Evolutionary conservation across 2,888 invertebrate species (phyloP).

Genomic region (Standfussiana lucernea): DNA sequence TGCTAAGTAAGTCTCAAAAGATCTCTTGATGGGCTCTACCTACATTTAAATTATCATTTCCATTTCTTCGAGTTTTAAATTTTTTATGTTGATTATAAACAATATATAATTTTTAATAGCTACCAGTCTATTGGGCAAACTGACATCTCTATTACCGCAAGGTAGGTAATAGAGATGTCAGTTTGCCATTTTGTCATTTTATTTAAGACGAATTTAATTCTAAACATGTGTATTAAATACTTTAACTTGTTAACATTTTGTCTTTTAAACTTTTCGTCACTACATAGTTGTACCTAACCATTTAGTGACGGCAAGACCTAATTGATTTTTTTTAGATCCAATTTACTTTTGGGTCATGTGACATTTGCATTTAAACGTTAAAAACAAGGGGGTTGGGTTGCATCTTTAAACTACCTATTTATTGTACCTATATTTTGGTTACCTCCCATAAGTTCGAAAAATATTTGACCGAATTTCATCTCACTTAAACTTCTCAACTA

Average conservation of each 20-base stretch:
- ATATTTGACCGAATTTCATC: too few species aligned
- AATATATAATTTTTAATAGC: not conserved
- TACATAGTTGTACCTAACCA: too few species aligned
- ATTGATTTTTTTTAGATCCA: not conserved
- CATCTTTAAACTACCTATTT: not conserved
- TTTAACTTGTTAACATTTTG: not conserved
- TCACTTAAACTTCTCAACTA: too few species aligned
- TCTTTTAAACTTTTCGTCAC: not conserved
- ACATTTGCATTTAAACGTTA: not conserved
- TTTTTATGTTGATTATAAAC: not conserved
- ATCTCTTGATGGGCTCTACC: not conserved
- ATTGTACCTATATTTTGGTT: not conserved
- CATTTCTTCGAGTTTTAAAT: not conserved
- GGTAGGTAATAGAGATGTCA: too few species aligned
- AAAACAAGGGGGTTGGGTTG: not conserved
- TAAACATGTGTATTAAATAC: not conserved
- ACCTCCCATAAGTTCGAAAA: too few species aligned
- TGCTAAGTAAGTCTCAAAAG: not conserved
- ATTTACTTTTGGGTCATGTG: too few species aligned
- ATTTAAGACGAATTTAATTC: not conserved
- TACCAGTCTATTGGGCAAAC: conserved; percentile 9
- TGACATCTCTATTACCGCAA: not conserved
- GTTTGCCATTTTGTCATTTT: not conserved
- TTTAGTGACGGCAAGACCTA: not conserved
- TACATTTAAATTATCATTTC: not conserved